phyloP scores from a whole-genome alignment of 1,140 invertebrate genomes.

The Sipha flava region DNA sequence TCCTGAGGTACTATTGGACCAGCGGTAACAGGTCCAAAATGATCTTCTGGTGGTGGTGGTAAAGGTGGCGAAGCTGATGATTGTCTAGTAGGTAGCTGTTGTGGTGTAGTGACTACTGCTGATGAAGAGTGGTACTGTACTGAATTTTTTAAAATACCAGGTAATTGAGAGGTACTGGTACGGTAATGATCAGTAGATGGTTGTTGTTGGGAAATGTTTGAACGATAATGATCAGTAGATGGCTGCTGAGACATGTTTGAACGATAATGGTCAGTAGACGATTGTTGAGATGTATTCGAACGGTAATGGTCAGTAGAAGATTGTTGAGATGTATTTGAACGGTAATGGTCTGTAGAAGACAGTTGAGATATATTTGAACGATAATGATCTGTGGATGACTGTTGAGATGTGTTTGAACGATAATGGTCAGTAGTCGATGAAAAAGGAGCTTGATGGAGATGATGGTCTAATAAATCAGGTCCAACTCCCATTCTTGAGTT shows the following conservation, averaged over 20 bases:
- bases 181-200: slow-evolving; percentile 12
- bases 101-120: slow-evolving; percentile 5
- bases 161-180: neutral
- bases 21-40: slow-evolving; percentile 57
- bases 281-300: slow-evolving; percentile 33
- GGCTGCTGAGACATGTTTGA: neutral
- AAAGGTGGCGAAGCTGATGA: slow-evolving; percentile 57
- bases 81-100: slow-evolving; percentile 8
- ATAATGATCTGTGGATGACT: slow-evolving; percentile 19
- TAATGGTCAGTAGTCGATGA: neutral
- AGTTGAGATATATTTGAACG: slow-evolving; percentile 7
- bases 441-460: slow-evolving; percentile 29
- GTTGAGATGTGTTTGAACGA: slow-evolving; percentile 12
- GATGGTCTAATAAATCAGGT: slow-evolving; percentile 30
- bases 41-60: slow-evolving; percentile 68
- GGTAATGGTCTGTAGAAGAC: slow-evolving; percentile 18
- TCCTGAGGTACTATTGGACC: slow-evolving; percentile 73
- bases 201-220: neutral
- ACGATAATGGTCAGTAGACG: slow-evolving; percentile 2
- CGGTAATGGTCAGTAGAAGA: slow-evolving; percentile 27
- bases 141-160: slow-evolving; percentile 25
- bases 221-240: slow-evolving; percentile 9
- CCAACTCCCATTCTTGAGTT: slow-evolving; percentile 29
- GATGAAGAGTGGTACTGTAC: slow-evolving; percentile 19
- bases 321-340: slow-evolving; percentile 19